Evolutionary conservation across 2,888 invertebrate species (phyloP), one percentile per base, ranked within the genome.

Genomic region (Proisotoma minuta): DNA sequence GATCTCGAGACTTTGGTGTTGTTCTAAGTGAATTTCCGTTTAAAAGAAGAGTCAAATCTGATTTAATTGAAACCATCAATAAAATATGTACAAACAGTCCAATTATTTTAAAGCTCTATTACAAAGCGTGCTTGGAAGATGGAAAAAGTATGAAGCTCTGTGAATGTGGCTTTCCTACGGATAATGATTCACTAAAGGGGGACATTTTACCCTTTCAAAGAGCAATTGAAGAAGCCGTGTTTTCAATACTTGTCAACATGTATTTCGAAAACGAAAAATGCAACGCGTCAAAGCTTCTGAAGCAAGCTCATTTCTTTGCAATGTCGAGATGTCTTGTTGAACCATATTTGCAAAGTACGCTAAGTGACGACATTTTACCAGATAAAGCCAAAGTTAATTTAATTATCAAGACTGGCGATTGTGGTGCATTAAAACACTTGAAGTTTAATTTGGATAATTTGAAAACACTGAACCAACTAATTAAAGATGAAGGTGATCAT

Each of bases 281-380:
- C n/a, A n/a, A n/a, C n/a, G n/a, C n/a, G n/a, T n/a, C n/a, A n/a
- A n/a, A n/a, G 8, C 3, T 43, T 4, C 15, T 62, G 29, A 59
- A 57, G 29, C 24, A 57, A 2, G 53, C 62, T 20, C 65, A 68
- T 23, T 54, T 58, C 50, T 71, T 69, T 61, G 71, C 69, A 3
- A 71, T 71, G 69, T 52, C 59, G 34, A 54, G 71, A 39, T 57
- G 66, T 5, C 51, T 71, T 2, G 23, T 71, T 18, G 65, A 66
- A 18, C 52, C 60, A 2, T 69, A 67, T 24, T 61, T 71, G 15
- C 22, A 65, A 40, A 59, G 58, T 22, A 28, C 50, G 2, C 20
- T 54, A 2, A 47, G 57, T 1, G 61, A 62, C 12, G 54, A 65
- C 29, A 28, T 65, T 15, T 3, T 65, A 4, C 52, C 54, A 18